Percentiles rank a stretch among this genome's conserved stretches.
Evolutionary conservation across 2,888 invertebrate genomes (phyloP).

Genomic region (Lycocerus yunnanus): DNA sequence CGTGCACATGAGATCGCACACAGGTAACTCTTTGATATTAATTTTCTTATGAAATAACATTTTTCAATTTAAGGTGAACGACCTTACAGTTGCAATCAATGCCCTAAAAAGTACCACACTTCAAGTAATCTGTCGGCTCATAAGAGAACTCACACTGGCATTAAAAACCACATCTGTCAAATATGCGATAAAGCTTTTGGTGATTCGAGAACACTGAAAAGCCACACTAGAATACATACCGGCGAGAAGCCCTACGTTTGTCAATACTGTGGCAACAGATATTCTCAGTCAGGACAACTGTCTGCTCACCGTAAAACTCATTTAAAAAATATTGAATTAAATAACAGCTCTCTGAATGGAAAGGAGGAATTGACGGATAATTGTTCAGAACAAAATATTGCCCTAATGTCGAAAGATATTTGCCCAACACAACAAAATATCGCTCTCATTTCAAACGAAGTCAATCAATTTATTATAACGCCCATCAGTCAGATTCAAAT

Average conservation of each 20-base stretch:
- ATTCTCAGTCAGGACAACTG: constrained; percentile 51
- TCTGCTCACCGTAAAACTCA: constrained; percentile 49
- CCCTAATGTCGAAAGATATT: neutral
- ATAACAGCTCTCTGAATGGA: neutral
- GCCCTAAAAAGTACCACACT: constrained; percentile 50
- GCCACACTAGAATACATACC: constrained; percentile 50
- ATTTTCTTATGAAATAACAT: neutral
- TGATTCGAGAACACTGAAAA: constrained; percentile 48
- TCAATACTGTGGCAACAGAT: constrained; percentile 47
- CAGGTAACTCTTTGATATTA: constrained; percentile 40
- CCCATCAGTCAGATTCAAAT: neutral
- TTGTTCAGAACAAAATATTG: neutral
- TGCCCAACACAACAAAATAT: neutral
- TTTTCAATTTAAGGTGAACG: constrained; percentile 45
- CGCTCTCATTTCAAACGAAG: neutral
- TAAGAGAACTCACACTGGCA: constrained; percentile 48
- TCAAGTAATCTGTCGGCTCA: constrained; percentile 52
- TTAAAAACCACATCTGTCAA: constrained; percentile 47
- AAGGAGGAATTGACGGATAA: neutral
- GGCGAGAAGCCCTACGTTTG: constrained; percentile 52
- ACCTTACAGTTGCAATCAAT: constrained; percentile 49
- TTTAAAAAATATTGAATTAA: constrained; percentile 1
- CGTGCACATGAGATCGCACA: constrained; percentile 52
- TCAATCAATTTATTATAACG: neutral
- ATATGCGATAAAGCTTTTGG: constrained; percentile 51